Base-by-base conservation (phyloP, 1,140 invertebrate genomes). In the Apis mellifera region DNA sequence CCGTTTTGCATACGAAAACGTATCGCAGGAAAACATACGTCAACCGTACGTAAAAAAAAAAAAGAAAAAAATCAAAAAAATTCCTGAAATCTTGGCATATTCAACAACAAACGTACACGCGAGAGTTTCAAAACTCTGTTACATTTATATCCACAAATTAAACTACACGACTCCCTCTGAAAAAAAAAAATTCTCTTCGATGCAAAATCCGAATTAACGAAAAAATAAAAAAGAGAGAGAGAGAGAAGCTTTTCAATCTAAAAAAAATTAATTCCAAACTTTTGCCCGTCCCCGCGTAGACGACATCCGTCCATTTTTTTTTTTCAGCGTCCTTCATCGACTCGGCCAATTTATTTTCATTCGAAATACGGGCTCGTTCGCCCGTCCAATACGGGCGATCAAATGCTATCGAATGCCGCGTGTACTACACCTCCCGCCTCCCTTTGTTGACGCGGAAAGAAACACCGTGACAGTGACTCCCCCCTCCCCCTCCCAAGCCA, bases 401-500 rank as follows among this genome's bases (percentile, higher is more conserved):
- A 75, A 82, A 82, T n/a, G 79, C 42, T 75, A 75, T 81, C 79
- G 72, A 76, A 1, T n/a, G 79, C 79, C 32, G 32, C 32, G 32
- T 5, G 66, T 54, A 32, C 57, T n/a, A 72, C 26, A 2, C n/a
- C n/a, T n/a, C n/a, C 32, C 32, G 32, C 71, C 52, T 55, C 77
- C 91, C 90, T 92, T 60, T 92, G 91, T 92, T 91, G 90, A 92
- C 90, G 90, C 87, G 91, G 88, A 91, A 92, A 92, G 91, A 84
- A 93, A 82, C 87, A 87, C 84, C 88, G 89, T 91, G 90, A 93
- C 91, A 87, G 90, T 32, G 72, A 69, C 54, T 42, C 32, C 78
- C 59, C 59, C 26, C 19, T 68, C n/a, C 32, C 74, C 64, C 54
- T n/a, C 32, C 32, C 32, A 5, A 42, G 5, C 32, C 32, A 42